A percentile compares a stretch with the other conserved stretches of the same genome.
These are phyloP conservation scores for Monoplex corrugatus DNA, from an alignment of 2,888 invertebrate species.

Conservation along the genomic window DNA sequence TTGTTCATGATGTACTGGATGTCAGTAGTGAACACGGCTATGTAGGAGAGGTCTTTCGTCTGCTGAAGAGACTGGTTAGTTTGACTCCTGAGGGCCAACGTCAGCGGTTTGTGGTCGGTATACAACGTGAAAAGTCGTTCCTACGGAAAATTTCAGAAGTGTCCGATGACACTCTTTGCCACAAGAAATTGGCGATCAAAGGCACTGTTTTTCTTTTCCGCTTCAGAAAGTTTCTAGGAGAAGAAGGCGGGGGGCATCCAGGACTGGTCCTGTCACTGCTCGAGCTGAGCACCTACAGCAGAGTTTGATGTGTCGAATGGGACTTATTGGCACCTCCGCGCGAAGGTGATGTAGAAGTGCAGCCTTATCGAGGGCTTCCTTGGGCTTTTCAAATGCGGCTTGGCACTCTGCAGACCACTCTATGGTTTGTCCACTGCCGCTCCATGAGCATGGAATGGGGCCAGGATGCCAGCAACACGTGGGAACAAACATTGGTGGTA, in stretches of 20 bases:
- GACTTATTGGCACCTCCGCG: slow-evolving; percentile 22
- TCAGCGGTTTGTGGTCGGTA: slow-evolving; percentile 40
- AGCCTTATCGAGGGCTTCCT: slow-evolving; percentile 30
- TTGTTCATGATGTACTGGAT: slow-evolving; percentile 42
- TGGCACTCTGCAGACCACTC: slow-evolving; percentile 28
- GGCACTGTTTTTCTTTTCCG: slow-evolving; percentile 37
- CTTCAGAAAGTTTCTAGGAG: slow-evolving; percentile 42
- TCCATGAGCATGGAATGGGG: slow-evolving; percentile 44
- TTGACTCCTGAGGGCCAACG: slow-evolving; percentile 37
- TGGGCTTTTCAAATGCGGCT: slow-evolving; percentile 44
- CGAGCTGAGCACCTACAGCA: slow-evolving; percentile 40
- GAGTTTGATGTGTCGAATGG: slow-evolving; percentile 48
- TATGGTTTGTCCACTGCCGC: slow-evolving; percentile 45
- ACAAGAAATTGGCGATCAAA: slow-evolving; percentile 23
- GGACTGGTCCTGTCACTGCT: slow-evolving; percentile 18
- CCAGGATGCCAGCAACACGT: too few relatives aligned
- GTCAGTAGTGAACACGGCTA: slow-evolving; percentile 42
- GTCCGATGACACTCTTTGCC: slow-evolving; percentile 1
- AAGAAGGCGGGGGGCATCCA: slow-evolving; percentile 43
- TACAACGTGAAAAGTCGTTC: slow-evolving; percentile 24
- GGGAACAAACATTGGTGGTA: too few relatives aligned
- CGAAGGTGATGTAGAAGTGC: slow-evolving; percentile 42
- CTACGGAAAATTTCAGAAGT: slow-evolving; percentile 30
- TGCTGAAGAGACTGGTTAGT: slow-evolving; percentile 40
- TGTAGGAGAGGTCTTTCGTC: slow-evolving; percentile 44